Conservation (phyloP, 1,140 invertebrate species). For the Drosophila equinoxialis region DNA sequence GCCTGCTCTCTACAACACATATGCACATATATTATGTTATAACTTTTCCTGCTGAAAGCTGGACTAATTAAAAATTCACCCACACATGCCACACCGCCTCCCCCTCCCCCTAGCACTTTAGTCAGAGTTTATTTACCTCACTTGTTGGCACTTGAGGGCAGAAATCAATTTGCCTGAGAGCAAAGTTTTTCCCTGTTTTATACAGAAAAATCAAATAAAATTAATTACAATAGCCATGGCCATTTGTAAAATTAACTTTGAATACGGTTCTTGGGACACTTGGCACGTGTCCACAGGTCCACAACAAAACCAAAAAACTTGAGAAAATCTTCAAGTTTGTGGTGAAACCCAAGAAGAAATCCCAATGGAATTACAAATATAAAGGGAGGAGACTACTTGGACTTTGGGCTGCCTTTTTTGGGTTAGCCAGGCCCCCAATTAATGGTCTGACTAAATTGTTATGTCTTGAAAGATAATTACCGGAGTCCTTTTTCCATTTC, state of each 20-base stretch:
- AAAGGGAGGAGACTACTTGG: neutral
- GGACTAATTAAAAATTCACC: conserved; percentile 75
- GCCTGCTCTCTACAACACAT: conserved; percentile 17
- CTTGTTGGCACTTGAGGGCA: conserved; percentile 18
- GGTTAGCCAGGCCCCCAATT: conserved; percentile 45
- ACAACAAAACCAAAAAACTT: conserved; percentile 5
- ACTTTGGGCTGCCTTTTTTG: neutral
- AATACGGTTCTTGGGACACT: conserved; percentile 21
- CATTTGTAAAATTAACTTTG: conserved; percentile 77
- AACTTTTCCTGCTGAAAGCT: conserved; percentile 72
- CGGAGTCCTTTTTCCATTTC: conserved; percentile 47
- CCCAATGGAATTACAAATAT: conserved; percentile 22
- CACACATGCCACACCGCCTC: conserved; percentile 27
- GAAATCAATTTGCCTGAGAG: conserved; percentile 77
- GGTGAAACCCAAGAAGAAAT: conserved; percentile 21
- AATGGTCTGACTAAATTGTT: conserved; percentile 80
- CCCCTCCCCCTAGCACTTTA: no score
- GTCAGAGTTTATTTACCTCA: conserved; percentile 10
- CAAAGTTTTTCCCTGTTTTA: conserved; percentile 60
- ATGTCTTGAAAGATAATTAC: conserved; percentile 81
- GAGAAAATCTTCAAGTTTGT: conserved; percentile 46
- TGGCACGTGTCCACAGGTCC: conserved; percentile 59
- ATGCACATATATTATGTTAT: conserved; percentile 28
- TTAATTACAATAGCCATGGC: conserved; percentile 70
- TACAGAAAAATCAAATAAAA: conserved; percentile 72